Evolutionary conservation across 2,113 vertebrate genomes (phyloP).

Genomic region (Protobothrops mucrosquamatus): DNA sequence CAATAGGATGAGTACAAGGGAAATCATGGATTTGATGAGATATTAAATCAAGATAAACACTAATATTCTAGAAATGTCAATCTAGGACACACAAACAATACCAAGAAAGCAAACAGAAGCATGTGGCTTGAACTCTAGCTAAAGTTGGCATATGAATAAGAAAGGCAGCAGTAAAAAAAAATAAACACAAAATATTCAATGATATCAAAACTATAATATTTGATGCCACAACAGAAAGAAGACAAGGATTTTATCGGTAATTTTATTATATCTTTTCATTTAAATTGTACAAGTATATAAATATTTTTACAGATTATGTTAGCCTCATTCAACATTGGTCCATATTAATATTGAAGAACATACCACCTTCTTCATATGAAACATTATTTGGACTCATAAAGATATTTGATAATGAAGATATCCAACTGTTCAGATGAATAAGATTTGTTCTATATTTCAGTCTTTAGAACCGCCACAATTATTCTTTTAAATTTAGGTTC

Average conservation of each 20-base stretch:
- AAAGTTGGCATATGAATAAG: not conserved
- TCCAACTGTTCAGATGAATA: not conserved
- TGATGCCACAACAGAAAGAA: not conserved
- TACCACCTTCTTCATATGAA: not conserved
- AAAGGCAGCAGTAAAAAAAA: not conserved
- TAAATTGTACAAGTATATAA: not conserved
- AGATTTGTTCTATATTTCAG: not conserved
- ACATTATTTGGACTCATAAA: not conserved
- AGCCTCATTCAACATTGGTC: not conserved
- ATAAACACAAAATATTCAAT: not conserved
- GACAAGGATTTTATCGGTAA: not conserved
- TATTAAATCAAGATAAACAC: constrained; percentile 75
- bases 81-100: constrained; percentile 39
- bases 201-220: not conserved
- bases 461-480: not conserved
- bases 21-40: constrained; percentile 68
- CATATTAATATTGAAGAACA: not conserved
- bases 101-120: not conserved
- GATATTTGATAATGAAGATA: not conserved
- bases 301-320: not conserved
- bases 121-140: not conserved
- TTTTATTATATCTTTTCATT: not conserved
- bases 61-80: constrained; percentile 53
- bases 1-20: constrained; percentile 42
- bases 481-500: not conserved